Percentiles rank a stretch among this genome's conserved stretches.
phyloP scores from a whole-genome alignment of 2,113 vertebrate species.

The Neofelis nebulosa region DNA sequence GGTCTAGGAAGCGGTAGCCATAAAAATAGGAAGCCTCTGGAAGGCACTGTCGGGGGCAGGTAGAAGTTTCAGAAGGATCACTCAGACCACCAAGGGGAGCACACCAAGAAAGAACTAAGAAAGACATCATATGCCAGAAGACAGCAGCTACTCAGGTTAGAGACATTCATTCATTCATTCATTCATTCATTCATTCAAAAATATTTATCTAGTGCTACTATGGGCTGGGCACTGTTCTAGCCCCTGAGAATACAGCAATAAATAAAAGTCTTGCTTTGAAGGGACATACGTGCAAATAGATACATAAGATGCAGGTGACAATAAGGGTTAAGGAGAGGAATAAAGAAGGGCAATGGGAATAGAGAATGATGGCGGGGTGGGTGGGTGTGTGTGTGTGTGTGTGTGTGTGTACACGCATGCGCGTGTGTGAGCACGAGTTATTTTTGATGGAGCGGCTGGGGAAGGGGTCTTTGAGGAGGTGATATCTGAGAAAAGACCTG shows the following conservation, averaged over 20 bases:
- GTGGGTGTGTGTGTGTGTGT: no score
- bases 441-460: neutral
- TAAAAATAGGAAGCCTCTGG: neutral
- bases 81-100: accelerated
- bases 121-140: neutral
- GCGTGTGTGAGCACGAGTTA: neutral
- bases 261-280: neutral
- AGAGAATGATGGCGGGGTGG: accelerated
- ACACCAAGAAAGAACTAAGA: neutral
- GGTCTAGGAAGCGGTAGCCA: neutral
- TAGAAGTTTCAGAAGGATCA: accelerated
- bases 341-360: neutral
- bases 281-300: neutral
- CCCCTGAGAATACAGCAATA: neutral
- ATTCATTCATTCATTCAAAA: neutral
- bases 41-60: neutral
- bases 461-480: neutral
- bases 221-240: neutral
- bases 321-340: neutral
- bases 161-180: neutral
- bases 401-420: accelerated
- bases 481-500: neutral
- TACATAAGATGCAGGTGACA: accelerated
- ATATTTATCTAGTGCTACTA: neutral
- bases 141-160: neutral